These are phyloP conservation scores for Lucilia sericata DNA, from an alignment of 1,140 invertebrate genomes.

Conservation along the genomic window DNA sequence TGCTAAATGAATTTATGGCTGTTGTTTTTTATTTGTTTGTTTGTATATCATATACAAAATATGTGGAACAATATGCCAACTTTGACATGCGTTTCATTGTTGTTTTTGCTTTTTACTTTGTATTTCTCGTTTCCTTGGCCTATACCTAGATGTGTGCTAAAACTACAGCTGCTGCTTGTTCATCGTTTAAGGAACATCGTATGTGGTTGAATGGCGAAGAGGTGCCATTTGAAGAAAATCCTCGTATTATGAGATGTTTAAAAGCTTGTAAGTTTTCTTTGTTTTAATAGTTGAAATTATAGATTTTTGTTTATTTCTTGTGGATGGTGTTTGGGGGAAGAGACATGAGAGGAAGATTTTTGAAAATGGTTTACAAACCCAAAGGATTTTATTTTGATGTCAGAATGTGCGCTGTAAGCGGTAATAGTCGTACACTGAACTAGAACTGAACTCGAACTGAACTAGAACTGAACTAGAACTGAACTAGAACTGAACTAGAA, in stretches of 20 bases:
- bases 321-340: too few species aligned
- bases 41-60: neutral
- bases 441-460: too few species aligned
- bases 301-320: too few species aligned
- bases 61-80: neutral
- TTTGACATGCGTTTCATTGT: slow-evolving; percentile 33
- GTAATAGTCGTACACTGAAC: too few species aligned
- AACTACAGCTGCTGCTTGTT: slow-evolving; percentile 84
- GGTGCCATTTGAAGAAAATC: slow-evolving; percentile 78
- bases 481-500: too few species aligned
- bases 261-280: slow-evolving; percentile 74
- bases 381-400: too few species aligned
- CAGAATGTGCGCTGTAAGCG: too few species aligned
- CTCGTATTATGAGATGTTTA: slow-evolving; percentile 83
- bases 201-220: slow-evolving; percentile 93
- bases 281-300: too few species aligned
- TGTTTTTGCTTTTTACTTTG: slow-evolving; percentile 34
- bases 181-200: slow-evolving; percentile 79
- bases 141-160: slow-evolving; percentile 85
- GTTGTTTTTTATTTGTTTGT: neutral
- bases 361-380: too few species aligned
- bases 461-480: too few species aligned
- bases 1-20: neutral
- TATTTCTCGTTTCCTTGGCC: neutral
- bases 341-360: too few species aligned